phyloP scores from a whole-genome alignment of 2,888 invertebrate genomes.

The Drosophila fulvimacula region DNA sequence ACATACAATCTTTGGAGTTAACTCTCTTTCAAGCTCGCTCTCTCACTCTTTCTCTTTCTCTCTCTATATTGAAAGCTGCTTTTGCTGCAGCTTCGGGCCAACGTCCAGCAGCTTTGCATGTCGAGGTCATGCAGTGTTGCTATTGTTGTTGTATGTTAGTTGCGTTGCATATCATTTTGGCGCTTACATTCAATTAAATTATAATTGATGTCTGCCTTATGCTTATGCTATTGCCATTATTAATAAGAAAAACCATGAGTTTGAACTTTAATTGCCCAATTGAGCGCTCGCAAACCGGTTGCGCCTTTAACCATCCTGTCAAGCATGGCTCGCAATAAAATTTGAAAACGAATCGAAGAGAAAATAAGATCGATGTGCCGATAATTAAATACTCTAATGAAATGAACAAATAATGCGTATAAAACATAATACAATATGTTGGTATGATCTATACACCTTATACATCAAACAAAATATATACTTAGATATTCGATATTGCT shows the following conservation, averaged over 20 bases:
- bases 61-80: conserved; percentile 33
- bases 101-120: conserved; percentile 74
- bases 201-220: conserved; percentile 67
- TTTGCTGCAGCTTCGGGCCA: conserved; percentile 52
- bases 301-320: conserved; percentile 38
- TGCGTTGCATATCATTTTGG: conserved; percentile 38
- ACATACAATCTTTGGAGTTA: neutral
- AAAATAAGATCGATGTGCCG: neutral
- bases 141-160: conserved; percentile 24
- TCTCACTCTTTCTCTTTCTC: conserved; percentile 12
- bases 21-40: conserved; percentile 26
- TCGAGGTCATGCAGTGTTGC: conserved; percentile 74
- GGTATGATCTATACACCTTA: neutral
- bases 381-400: conserved; percentile 15
- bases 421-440: neutral
- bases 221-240: conserved; percentile 49
- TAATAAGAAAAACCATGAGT: conserved; percentile 61
- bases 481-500: no score
- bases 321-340: conserved; percentile 29
- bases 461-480: no score
- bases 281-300: conserved; percentile 50
- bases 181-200: conserved; percentile 72
- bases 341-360: conserved; percentile 36
- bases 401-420: neutral
- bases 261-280: conserved; percentile 69